Base-by-base conservation (phyloP, 1,140 invertebrate genomes). In the Macrobrachium rosenbergii region DNA sequence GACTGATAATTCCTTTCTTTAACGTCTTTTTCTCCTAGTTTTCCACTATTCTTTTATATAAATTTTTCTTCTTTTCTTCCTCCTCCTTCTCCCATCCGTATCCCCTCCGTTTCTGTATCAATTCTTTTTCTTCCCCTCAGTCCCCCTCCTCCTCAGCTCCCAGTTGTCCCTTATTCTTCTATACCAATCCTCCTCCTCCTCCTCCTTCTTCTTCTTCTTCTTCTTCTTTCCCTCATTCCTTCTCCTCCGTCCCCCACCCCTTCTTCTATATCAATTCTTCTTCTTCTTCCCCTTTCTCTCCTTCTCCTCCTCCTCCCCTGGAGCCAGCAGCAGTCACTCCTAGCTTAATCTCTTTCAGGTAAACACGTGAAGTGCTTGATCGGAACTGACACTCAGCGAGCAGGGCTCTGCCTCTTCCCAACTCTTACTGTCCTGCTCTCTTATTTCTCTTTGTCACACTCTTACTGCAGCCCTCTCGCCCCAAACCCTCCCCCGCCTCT, bases 361-460 rank as follows among this genome's bases (percentile, higher is more conserved):
- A 87, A 87, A 87, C 84, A 87, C 43, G 78, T 87, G 84, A 81
- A 87, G 84, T 87, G 84, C 84, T 87, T 81, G 78, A 82, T 87
- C 84, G 84, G 84, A 81, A 76, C 84, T 80, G 67, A 76, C 69
- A 69, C 84, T 87, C 67, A 87, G 78, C 19, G 84, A 52, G 19
- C 59, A 58, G 17, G 67, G 64, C 58, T 59, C 11, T 45, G 43
- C 43, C 37, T 52, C 52, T 52, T 67, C 67, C 69, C 64, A 8
- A 19, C 81, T 59, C 19, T n/a, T 67, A 59, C 43, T 28, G 43
- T 58, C 67, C 52, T 21, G n/a, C 45, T 17, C 28, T 52, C 45
- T 77, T 45, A 52, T 52, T 21, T 43, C 28, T 52, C 75, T 77
- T 45, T 52, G 21, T 37, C 45, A 52, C 45, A 21, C 45, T 77